These are phyloP conservation scores for Cheilosia impressa DNA, from an alignment of 2,888 invertebrate genomes.

Conservation along the genomic window DNA sequence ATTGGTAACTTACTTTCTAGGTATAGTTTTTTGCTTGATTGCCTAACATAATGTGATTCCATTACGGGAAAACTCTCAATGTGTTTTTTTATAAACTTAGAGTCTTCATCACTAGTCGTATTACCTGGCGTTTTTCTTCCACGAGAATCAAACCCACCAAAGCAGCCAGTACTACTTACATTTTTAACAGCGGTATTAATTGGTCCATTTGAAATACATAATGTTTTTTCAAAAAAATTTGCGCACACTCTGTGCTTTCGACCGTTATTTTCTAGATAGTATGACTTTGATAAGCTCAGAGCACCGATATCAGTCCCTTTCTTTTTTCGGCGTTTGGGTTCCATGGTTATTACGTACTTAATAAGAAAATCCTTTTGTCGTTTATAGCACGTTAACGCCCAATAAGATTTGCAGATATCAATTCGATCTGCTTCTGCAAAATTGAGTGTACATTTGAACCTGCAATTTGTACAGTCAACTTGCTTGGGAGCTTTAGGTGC, in stretches of 20 bases:
- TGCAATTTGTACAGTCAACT: background rate
- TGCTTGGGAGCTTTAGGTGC: no score
- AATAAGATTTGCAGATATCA: no score
- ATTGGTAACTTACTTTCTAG: no score
- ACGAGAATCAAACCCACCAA: no score
- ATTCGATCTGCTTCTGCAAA: background rate
- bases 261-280: slow-evolving; percentile 10
- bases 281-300: background rate
- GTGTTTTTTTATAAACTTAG: no score
- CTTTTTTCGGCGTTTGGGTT: slow-evolving; percentile 29
- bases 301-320: background rate
- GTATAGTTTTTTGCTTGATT: no score
- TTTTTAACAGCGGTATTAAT: no score
- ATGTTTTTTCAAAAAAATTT: background rate
- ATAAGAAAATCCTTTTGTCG: slow-evolving; percentile 15
- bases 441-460: background rate
- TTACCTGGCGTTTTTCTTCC: no score
- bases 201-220: slow-evolving; percentile 1
- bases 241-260: background rate
- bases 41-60: no score
- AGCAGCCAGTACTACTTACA: no score
- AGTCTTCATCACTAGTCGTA: no score
- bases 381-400: background rate
- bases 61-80: no score
- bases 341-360: background rate